phyloP scores from a whole-genome alignment of 2,113 vertebrate species.

The Percopsis transmontana region DNA sequence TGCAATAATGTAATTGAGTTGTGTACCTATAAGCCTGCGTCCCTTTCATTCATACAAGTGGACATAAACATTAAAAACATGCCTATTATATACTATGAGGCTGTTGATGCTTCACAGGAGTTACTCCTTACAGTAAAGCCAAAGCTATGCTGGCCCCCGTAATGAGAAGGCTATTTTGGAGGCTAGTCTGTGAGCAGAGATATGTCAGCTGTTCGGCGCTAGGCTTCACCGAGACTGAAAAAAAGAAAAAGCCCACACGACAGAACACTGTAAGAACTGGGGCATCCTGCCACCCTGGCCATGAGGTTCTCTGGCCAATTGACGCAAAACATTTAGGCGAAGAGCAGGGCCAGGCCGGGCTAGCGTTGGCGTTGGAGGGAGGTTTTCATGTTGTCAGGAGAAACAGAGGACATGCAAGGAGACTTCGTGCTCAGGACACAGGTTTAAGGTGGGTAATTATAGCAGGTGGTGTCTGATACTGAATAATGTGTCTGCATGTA shows the following conservation, averaged over 20 bases:
- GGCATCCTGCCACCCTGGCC: conserved; percentile 43
- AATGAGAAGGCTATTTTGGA: conserved; percentile 79
- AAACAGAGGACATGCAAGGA: conserved; percentile 27
- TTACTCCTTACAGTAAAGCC: conserved; percentile 43
- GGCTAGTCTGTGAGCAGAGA: conserved; percentile 69
- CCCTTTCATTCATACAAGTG: not conserved
- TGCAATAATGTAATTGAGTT: no score
- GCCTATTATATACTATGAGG: not conserved
- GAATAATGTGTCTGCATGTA: not conserved
- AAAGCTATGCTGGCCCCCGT: conserved; percentile 69
- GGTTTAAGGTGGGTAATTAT: conserved; percentile 56
- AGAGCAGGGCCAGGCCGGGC: no score
- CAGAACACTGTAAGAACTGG: conserved; percentile 50
- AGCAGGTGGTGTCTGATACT: conserved; percentile 15
- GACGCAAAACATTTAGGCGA: no score
- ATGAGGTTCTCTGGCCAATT: conserved; percentile 35
- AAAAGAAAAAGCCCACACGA: conserved; percentile 27
- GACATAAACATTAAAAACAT: not conserved
- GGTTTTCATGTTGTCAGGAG: conserved; percentile 1
- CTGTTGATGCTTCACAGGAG: conserved; percentile 43
- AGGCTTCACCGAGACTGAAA: conserved; percentile 63
- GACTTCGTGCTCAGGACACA: conserved; percentile 20
- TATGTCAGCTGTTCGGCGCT: conserved; percentile 80
- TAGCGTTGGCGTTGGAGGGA: conserved; percentile 14
- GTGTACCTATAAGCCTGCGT: no score